Evolutionary conservation across 2,113 vertebrate genomes (phyloP), one percentile per base, ranked within the genome.

Genomic region (Ascaphus truei): DNA sequence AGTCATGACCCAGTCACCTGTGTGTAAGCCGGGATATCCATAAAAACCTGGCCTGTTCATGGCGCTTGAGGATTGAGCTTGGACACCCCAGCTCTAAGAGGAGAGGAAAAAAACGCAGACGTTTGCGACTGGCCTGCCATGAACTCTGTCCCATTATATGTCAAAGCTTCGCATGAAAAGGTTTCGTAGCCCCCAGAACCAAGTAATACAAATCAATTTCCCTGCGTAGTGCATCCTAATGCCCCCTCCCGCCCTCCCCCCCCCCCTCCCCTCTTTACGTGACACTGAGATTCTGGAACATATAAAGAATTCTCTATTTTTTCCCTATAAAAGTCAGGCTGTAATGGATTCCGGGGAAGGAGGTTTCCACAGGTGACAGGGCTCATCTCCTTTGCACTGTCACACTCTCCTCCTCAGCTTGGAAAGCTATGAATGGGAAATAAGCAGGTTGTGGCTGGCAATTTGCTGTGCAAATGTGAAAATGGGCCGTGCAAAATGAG

Each of bases 181-280:
- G 73, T 72, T 81, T 81, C 73, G 84, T 47, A 79, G 55, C 72
- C 68, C 76, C 72, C 29, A 73, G 55, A 60, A 74, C 43, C 29
- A 63, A 71, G 62, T 79, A 79, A 82, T 77, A 77, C 62, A 53
- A 86, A 76, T 73, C 75, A 59, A 80, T 79, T 79, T 80, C 75
- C 75, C 69, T 76, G 36, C 0, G 0, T 65, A 68, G 51, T 34
- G 74, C 64, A 73, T 41, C 64, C 71, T 56, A 76, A 65, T 62
- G n/a, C n/a, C n/a, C n/a, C n/a, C n/a, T n/a, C n/a, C n/a, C 73
- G n/a, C 80, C 45, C 25, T 23, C 27, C 26, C 75, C 57, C 76
- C 76, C n/a, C 73, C 80, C 45, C 25, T 23, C 27, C 26, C 75
- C 57, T 76, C 76, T 71, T 73, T 73, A 68, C 53, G 57, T 15